Base-by-base conservation (phyloP, 2,113 vertebrate genomes). In the Epinephelus fuscoguttatus region DNA sequence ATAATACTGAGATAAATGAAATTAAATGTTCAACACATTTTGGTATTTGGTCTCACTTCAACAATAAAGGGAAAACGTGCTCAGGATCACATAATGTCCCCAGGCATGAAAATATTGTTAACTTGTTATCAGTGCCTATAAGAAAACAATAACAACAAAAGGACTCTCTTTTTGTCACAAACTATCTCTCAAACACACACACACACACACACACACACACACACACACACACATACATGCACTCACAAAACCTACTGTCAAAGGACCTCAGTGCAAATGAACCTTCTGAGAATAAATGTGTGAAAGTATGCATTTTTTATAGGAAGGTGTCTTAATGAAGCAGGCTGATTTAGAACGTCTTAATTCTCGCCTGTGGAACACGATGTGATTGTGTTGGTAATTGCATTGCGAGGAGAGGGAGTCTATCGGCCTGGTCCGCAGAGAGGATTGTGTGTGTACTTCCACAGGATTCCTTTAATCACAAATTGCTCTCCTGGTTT, bases 401-500 rank as follows among this genome's bases (percentile, higher is more conserved):
- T 95, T 94, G 90, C 87, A 84, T 85, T 68, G 84, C 27, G 40
- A 67, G 62, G 70, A 15, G 27, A 78, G 82, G 72, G 85, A 74
- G 89, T 91, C 88, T 92, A 92, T 92, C 76, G 53, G 76, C 15
- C 37, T 8, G 81, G 66, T 82, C 84, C 53, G 19, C 75, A 52
- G 42, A 88, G 84, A 85, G 85, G 61, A 64, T 60, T 80, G 78
- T 83, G 70, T 64, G 71, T 83, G 85, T 69, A 87, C 82, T 90
- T 87, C 78, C 78, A 82, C 76, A 90, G 82, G 84, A 86, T 91
- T 92, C 79, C 90, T 94, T 91, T 95, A 93, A 94, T 94, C 92
- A 93, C 91, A 95, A 94, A 95, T 84, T 91, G 90, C 89, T 82
- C 89, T 81, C 80, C 74, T 70, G 85, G 87, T 92, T 89, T 88